Conservation (phyloP, 2,113 vertebrate species). For the Neolamprologus variostigma region DNA sequence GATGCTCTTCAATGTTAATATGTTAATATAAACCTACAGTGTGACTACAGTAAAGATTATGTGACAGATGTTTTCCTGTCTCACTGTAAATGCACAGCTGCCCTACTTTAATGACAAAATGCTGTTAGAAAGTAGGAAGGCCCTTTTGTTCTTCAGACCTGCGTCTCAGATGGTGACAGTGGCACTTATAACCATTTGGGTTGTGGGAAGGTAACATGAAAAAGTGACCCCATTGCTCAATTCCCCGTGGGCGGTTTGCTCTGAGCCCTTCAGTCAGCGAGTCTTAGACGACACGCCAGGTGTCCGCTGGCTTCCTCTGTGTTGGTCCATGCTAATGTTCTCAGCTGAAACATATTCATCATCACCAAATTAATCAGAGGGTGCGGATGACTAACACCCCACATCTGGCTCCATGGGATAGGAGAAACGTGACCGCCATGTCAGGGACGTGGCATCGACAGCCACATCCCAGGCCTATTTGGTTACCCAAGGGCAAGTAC, state of each 20-base stretch:
- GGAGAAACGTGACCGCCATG: constrained; percentile 55
- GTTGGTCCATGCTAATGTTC: constrained; percentile 56
- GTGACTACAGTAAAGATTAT: background rate
- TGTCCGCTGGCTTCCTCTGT: constrained; percentile 59
- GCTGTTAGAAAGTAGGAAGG: constrained; percentile 16
- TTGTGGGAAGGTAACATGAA: constrained; percentile 59
- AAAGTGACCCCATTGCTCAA: constrained; percentile 61
- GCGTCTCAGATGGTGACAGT: constrained; percentile 15
- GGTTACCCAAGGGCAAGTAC: constrained; percentile 45
- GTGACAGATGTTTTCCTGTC: background rate
- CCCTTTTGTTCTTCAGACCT: constrained; percentile 4
- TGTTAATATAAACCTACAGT: background rate
- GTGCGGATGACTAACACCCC: constrained; percentile 37
- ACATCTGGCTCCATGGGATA: constrained; percentile 52
- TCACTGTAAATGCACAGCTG: constrained; percentile 49
- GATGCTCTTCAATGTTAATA: background rate
- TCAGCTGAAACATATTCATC: constrained; percentile 73
- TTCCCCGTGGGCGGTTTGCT: constrained; percentile 58
- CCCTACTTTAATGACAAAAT: constrained; percentile 26
- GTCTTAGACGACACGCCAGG: constrained; percentile 67
- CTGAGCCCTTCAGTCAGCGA: constrained; percentile 68
- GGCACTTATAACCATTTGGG: constrained; percentile 41
- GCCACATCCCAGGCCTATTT: constrained; percentile 60
- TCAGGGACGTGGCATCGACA: constrained; percentile 54
- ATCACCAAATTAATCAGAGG: constrained; percentile 76